Evolutionary conservation across 2,888 invertebrate species (phyloP).

Genomic region (Drosophila multiciliata): DNA sequence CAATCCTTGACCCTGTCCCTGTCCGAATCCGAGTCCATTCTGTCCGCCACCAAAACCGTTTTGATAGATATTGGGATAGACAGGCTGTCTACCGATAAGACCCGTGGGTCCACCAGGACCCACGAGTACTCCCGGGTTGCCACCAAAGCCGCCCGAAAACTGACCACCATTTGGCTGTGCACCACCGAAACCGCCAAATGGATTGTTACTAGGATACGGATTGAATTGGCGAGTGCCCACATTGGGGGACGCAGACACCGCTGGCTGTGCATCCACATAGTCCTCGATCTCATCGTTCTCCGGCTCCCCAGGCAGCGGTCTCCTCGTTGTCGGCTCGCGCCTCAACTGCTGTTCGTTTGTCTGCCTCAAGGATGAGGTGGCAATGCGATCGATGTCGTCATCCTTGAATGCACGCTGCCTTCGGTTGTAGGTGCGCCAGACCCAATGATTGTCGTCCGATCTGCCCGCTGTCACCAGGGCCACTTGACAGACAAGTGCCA

Average conservation of each 20-base stretch:
- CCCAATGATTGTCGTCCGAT: slow-evolving; percentile 77
- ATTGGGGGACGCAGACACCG: slow-evolving; percentile 49
- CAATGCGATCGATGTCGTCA: slow-evolving; percentile 45
- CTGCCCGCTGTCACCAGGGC: slow-evolving; percentile 38
- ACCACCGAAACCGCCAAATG: slow-evolving; percentile 42
- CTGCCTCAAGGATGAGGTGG: slow-evolving; percentile 44
- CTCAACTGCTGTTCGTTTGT: slow-evolving; percentile 55
- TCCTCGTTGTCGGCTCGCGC: slow-evolving; percentile 82
- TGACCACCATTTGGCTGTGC: slow-evolving; percentile 55
- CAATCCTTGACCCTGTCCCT: neutral
- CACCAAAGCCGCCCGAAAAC: slow-evolving; percentile 39
- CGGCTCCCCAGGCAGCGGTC: slow-evolving; percentile 75
- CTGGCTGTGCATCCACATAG: slow-evolving; percentile 79
- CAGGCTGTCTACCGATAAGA: slow-evolving; percentile 67
- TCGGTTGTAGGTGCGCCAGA: slow-evolving; percentile 74
- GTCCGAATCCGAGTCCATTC: slow-evolving; percentile 52
- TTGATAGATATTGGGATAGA: slow-evolving; percentile 61
- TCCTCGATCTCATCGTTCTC: slow-evolving; percentile 83
- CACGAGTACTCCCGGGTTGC: slow-evolving; percentile 78
- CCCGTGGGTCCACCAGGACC: slow-evolving; percentile 87
- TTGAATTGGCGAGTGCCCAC: slow-evolving; percentile 76
- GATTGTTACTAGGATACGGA: slow-evolving; percentile 57
- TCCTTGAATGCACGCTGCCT: slow-evolving; percentile 67
- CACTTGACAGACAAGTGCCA: slow-evolving; percentile 44
- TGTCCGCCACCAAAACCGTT: slow-evolving; percentile 60